Evolutionary conservation across 2,888 invertebrate genomes (phyloP).

Genomic region (Galeruca laticollis): DNA sequence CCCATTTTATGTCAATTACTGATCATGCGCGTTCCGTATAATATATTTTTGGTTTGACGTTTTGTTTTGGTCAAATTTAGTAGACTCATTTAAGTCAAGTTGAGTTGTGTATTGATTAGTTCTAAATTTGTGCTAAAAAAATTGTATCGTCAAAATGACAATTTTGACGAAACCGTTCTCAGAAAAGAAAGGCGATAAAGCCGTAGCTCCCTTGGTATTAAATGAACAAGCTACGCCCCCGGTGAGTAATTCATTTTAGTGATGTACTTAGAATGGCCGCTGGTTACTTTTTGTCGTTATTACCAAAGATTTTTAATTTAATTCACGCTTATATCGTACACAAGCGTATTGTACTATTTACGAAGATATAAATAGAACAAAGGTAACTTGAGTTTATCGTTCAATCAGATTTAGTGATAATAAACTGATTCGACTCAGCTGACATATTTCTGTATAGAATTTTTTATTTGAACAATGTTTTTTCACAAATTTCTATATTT

Average conservation of each 20-base stretch:
- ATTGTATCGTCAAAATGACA: slow-evolving; percentile 72
- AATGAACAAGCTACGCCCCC: slow-evolving; percentile 65
- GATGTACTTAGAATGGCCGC: slow-evolving; percentile 20
- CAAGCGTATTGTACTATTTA: neutral
- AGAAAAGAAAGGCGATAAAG: slow-evolving; percentile 78
- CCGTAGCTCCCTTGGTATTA: slow-evolving; percentile 75
- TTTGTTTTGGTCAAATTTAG: slow-evolving; percentile 19
- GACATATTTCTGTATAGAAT: neutral
- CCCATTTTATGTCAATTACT: neutral
- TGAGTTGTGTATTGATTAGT: slow-evolving; percentile 26
- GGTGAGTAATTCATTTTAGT: slow-evolving; percentile 56
- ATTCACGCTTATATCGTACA: neutral
- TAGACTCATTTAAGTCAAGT: neutral
- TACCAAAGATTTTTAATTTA: neutral
- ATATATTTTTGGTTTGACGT: slow-evolving; percentile 11
- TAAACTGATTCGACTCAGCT: neutral
- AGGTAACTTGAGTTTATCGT: neutral
- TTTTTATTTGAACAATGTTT: neutral
- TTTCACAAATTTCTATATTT: neutral
- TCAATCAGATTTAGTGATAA: neutral
- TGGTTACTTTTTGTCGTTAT: slow-evolving; percentile 8
- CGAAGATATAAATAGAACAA: neutral
- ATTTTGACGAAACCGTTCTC: slow-evolving; percentile 81
- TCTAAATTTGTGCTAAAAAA: slow-evolving; percentile 22
- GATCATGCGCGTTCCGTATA: neutral